phyloP scores from a whole-genome alignment of 2,797 vertebrate species.

The Sternarchorhynchus goeldii region DNA sequence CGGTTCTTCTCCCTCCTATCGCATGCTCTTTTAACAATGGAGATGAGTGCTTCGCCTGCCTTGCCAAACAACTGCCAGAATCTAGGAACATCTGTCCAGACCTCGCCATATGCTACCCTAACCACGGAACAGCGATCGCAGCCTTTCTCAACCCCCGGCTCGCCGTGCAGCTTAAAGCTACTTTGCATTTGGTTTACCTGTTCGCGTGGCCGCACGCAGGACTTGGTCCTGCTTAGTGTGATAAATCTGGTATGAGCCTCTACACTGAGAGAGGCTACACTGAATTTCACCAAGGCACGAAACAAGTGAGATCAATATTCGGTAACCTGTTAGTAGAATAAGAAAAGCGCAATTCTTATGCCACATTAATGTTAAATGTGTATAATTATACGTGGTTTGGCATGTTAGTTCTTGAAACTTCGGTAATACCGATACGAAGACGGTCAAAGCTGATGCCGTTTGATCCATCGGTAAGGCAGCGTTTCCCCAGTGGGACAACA shows the following conservation, averaged over 20 bases:
- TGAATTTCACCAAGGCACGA: too few relatives aligned
- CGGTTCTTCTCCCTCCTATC: neutral
- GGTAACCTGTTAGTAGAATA: neutral
- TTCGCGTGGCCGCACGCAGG: too few relatives aligned
- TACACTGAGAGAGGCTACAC: too few relatives aligned
- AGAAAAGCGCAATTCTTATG: too few relatives aligned
- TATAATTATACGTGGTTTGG: neutral
- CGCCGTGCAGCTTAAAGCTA: neutral
- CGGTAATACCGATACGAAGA: neutral
- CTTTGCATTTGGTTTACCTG: neutral
- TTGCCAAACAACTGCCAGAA: conserved; percentile 29
- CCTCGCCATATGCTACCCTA: conserved; percentile 29
- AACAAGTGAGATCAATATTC: neutral
- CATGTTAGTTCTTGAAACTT: conserved; percentile 42
- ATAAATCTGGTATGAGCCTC: too few relatives aligned
- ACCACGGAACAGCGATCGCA: conserved; percentile 14
- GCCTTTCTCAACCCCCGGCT: neutral
- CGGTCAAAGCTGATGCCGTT: too few relatives aligned
- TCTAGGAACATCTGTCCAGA: conserved; percentile 44
- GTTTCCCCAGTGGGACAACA: conserved; percentile 9
- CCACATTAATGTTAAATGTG: too few relatives aligned
- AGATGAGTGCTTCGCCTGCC: conserved; percentile 6
- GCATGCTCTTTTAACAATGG: conserved; percentile 26
- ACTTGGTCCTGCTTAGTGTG: too few relatives aligned
- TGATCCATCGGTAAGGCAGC: too few relatives aligned